Base-by-base conservation (phyloP, 2,113 vertebrate genomes). In the Hipposideros armiger region DNA sequence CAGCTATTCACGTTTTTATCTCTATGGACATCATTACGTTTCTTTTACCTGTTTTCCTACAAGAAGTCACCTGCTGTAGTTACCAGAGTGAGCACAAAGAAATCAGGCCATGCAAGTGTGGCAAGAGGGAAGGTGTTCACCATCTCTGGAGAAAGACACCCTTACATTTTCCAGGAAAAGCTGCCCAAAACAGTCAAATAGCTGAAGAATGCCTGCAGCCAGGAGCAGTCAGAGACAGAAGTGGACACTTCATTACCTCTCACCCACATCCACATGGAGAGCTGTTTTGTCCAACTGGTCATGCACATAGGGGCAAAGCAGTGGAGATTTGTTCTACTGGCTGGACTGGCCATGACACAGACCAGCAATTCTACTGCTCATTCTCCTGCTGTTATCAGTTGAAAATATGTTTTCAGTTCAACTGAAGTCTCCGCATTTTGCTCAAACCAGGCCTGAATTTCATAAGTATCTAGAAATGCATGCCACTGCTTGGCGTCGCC, bases 201-300 rank as follows among this genome's bases (percentile, higher is more conserved):
- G 36, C 50, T 60, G 58, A 60, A 60, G 58, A 60, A 60, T 14
- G 5, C 30, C 11, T 22, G 8, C 1, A n/a, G 50, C 50, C 26
- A 22, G 15, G 14, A 50, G 32, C 26, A 50, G 64, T 14, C 11
- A 67, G 30, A 70, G 24, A 32, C 19, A 20, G 17, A 40, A 36
- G 14, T n/a, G 0, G 2, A 4, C 11, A 9, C 30, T 56, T 30
- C 20, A 10, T 1, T 9, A 0, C n/a, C 1, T 50, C 69, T 60
- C 58, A 50, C 10, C 24, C 58, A 58, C 58, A 60, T 26, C 20
- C 58, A 60, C 58, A 60, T 10, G 58, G 10, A 60, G 58, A 60
- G 22, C 58, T 26, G 58, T 60, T 60, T 60, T 10, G 22, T 60
- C 58, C 58, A 60, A 60, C 22, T 60, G 22, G 22, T 9, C 20